These are phyloP conservation scores for Nephrotoma appendiculata DNA, from an alignment of 2,888 invertebrate genomes.

Conservation along the genomic window DNA sequence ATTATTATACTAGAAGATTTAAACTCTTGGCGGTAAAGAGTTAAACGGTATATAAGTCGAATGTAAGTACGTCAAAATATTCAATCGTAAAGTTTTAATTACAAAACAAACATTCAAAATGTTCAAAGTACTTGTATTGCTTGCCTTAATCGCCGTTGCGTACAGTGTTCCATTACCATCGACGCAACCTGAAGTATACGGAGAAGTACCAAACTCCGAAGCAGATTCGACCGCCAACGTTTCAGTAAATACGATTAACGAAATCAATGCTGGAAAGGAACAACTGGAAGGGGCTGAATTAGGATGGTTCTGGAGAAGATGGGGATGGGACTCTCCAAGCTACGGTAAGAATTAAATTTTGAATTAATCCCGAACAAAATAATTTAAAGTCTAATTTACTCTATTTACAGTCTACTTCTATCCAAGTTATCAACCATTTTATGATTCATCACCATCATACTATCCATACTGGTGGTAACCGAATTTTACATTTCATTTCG, in stretches of 20 bases:
- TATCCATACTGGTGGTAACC: not conserved
- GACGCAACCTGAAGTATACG: not conserved
- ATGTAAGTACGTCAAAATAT: not conserved
- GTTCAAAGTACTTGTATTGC: not conserved
- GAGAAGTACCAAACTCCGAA: not conserved
- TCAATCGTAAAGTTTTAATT: not conserved
- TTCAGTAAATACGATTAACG: not conserved
- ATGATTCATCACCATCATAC: too few relatives aligned
- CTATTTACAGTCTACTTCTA: not conserved
- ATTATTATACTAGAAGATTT: not conserved
- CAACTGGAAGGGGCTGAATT: not conserved
- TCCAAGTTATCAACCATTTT: not conserved
- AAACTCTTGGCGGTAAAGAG: not conserved
- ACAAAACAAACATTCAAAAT: not conserved
- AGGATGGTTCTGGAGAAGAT: not conserved
- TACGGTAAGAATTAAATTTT: not conserved
- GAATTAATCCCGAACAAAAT: too few relatives aligned
- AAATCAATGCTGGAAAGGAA: not conserved
- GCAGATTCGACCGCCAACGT: not conserved
- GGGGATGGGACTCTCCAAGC: not conserved
- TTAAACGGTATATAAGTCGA: not conserved
- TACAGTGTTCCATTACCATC: not conserved
- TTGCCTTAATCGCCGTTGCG: not conserved
- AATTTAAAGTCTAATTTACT: too few relatives aligned
- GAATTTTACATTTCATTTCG: too few relatives aligned